A percentile compares a stretch with the other conserved stretches of the same genome.
These are phyloP conservation scores for Siniperca chuatsi DNA, from an alignment of 2,113 vertebrate species.

Conservation along the genomic window DNA sequence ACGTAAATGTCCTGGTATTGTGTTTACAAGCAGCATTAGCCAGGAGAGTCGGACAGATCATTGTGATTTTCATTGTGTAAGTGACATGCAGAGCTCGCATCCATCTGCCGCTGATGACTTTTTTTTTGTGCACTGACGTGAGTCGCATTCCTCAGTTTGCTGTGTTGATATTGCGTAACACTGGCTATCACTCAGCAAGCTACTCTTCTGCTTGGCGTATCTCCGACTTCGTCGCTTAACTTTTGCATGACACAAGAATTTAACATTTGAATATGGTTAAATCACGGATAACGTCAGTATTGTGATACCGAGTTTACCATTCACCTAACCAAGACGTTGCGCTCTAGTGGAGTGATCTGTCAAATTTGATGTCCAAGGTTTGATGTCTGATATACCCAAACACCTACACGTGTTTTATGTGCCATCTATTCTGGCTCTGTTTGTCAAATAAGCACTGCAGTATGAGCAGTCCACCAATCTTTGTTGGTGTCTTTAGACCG, in stretches of 20 bases:
- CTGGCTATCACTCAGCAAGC: conserved; percentile 48
- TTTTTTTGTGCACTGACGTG: conserved; percentile 66
- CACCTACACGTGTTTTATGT: conserved; percentile 20
- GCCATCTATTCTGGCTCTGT: not conserved
- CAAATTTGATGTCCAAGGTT: conserved; percentile 2
- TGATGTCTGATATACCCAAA: not conserved
- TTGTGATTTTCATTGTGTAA: conserved; percentile 13
- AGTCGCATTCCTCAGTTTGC: conserved; percentile 81
- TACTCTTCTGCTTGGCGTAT: conserved; percentile 51
- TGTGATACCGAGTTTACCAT: conserved; percentile 17
- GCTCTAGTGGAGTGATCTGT: conserved; percentile 4
- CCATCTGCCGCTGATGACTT: conserved; percentile 43
- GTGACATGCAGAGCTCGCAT: conserved; percentile 40
- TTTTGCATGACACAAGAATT: conserved; percentile 36
- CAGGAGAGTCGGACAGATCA: conserved; percentile 12
- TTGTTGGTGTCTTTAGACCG: conserved; percentile 22
- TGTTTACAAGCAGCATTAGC: conserved; percentile 55
- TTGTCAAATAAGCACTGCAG: conserved; percentile 42
- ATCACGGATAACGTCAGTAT: not conserved
- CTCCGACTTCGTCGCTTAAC: conserved; percentile 44
- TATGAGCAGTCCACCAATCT: conserved; percentile 14
- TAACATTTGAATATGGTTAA: conserved; percentile 5
- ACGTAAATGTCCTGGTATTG: conserved; percentile 17
- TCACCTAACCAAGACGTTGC: not conserved
- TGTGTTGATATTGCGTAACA: conserved; percentile 84